phyloP scores from a whole-genome alignment of 1,140 invertebrate genomes.

The Akabosia matsudoensis region DNA sequence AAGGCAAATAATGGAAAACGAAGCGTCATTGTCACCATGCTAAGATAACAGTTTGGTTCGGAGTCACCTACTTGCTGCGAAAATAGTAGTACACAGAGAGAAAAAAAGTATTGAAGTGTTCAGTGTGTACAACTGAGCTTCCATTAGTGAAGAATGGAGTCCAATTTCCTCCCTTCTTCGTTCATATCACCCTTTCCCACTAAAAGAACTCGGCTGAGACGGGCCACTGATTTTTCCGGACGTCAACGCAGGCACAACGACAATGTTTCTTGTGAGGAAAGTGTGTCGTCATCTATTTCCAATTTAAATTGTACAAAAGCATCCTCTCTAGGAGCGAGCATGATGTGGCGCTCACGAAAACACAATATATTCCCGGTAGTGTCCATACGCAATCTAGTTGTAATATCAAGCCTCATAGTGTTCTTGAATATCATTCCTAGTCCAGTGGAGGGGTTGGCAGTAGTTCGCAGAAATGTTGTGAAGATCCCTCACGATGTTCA shows the following conservation, averaged over 20 bases:
- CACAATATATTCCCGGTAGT: not conserved
- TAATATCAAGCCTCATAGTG: slow-evolving; percentile 16
- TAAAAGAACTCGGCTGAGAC: slow-evolving; percentile 6
- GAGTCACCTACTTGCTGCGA: too few relatives aligned
- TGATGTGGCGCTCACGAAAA: too few relatives aligned
- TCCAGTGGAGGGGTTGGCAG: slow-evolving; percentile 35
- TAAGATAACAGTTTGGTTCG: too few relatives aligned
- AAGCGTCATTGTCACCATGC: too few relatives aligned
- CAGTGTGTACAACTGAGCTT: not conserved
- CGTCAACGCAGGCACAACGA: too few relatives aligned
- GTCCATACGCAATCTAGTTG: not conserved
- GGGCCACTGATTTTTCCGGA: not conserved
- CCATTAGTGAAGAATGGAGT: not conserved
- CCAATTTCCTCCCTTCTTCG: not conserved
- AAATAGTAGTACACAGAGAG: not conserved
- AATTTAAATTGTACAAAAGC: not conserved
- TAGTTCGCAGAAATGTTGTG: slow-evolving; percentile 48
- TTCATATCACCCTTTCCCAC: not conserved
- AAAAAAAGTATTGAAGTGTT: not conserved
- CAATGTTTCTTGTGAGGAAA: too few relatives aligned
- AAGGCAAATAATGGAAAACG: too few relatives aligned
- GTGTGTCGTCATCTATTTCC: not conserved
- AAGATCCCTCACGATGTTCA: slow-evolving; percentile 69
- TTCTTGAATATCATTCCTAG: slow-evolving; percentile 4
- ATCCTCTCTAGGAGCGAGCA: too few relatives aligned